Conservation (phyloP, 2,113 vertebrate genomes). For the Dromiciops gliroides region DNA sequence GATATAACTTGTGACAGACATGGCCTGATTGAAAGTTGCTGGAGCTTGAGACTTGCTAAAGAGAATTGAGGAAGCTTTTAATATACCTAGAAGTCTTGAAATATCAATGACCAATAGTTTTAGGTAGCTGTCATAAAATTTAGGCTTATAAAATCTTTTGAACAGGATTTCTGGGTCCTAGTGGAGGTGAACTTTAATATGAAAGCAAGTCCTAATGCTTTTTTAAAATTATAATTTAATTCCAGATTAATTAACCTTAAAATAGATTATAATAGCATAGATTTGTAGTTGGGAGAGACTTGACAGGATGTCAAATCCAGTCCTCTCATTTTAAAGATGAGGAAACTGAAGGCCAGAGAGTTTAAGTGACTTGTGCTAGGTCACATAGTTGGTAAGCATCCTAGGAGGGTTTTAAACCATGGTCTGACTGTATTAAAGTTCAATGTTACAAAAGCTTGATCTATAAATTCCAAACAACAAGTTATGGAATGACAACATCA, state of each 20-base stretch:
- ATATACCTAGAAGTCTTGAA: background rate
- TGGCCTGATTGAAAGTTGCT: constrained; percentile 6
- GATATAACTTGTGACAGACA: background rate
- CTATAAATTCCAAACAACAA: background rate
- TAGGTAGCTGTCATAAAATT: background rate
- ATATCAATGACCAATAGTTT: background rate
- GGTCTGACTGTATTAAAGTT: background rate
- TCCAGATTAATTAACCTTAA: constrained; percentile 20
- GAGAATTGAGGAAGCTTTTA: background rate
- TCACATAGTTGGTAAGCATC: too few relatives aligned
- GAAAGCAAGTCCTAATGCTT: background rate
- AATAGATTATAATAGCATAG: background rate
- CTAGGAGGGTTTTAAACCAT: background rate
- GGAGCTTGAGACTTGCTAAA: background rate
- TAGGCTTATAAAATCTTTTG: background rate
- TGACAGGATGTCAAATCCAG: too few relatives aligned
- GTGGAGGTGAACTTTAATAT: background rate
- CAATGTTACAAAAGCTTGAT: background rate
- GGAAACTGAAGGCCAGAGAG: too few relatives aligned
- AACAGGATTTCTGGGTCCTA: background rate
- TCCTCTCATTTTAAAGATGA: too few relatives aligned
- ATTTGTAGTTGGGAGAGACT: too few relatives aligned
- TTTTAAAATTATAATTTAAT: constrained; percentile 3
- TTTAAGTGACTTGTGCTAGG: too few relatives aligned
- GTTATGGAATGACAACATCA: constrained; percentile 19